phyloP scores from a whole-genome alignment of 1,140 invertebrate species.

The Tetranychus cinnabarinus region DNA sequence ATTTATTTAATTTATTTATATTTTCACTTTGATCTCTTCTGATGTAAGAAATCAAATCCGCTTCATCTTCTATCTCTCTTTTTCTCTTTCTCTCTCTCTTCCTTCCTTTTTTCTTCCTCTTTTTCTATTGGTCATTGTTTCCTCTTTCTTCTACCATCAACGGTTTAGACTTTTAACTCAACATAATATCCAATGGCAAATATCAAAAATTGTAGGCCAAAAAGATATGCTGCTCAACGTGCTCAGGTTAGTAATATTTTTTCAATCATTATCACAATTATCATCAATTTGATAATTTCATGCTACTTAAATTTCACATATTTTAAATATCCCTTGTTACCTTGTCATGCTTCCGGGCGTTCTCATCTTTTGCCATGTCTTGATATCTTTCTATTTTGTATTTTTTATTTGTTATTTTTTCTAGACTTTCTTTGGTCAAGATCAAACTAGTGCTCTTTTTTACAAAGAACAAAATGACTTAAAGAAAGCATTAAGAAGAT shows the following conservation, averaged over 20 bases:
- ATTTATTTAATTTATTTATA: too few species aligned
- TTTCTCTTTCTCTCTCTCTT: too few species aligned
- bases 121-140: too few species aligned
- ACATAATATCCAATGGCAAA: too few species aligned
- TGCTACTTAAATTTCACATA: not conserved
- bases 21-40: too few species aligned
- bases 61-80: too few species aligned
- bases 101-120: too few species aligned
- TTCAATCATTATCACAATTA: not conserved
- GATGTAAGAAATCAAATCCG: too few species aligned
- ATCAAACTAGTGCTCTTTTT: not conserved
- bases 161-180: too few species aligned
- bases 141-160: too few species aligned
- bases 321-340: not conserved
- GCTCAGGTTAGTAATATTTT: not conserved
- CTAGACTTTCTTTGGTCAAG: not conserved
- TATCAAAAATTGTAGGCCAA: not conserved
- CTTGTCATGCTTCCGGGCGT: not conserved
- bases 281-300: not conserved
- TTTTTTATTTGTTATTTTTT: not conserved
- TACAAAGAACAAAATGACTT: not conserved
- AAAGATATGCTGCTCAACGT: not conserved
- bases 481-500: not conserved
- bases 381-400: not conserved
- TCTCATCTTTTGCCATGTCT: not conserved